Evolutionary conservation across 2,888 invertebrate genomes (phyloP).

Genomic region (Drosophila mulleri): DNA sequence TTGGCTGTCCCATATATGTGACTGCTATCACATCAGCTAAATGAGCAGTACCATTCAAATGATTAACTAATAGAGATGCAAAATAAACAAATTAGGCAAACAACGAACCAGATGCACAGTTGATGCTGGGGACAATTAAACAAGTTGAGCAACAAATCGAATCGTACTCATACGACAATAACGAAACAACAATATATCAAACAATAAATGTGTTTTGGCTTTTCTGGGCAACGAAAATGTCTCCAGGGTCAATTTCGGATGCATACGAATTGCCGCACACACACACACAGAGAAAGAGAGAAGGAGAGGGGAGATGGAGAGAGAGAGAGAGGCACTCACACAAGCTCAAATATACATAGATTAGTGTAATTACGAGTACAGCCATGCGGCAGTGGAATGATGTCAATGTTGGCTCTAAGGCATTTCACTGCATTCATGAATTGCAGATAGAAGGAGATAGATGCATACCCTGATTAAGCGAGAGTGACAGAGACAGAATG

Average conservation of each 20-base stretch:
- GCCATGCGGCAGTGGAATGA: slow-evolving; percentile 53
- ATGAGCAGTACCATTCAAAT: background rate
- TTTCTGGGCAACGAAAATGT: slow-evolving; percentile 63
- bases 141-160: slow-evolving; percentile 41
- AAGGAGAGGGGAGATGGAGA: background rate
- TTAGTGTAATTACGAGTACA: slow-evolving; percentile 71
- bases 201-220: slow-evolving; percentile 66
- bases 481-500: background rate
- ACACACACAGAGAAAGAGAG: background rate
- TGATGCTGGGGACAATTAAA: slow-evolving; percentile 43
- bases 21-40: background rate
- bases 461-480: background rate
- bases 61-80: slow-evolving; percentile 5
- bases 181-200: slow-evolving; percentile 29
- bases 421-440: slow-evolving; percentile 58
- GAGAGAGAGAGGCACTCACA: background rate
- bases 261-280: slow-evolving; percentile 51
- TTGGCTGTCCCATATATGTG: background rate
- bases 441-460: background rate
- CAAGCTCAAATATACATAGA: slow-evolving; percentile 52
- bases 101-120: slow-evolving; percentile 28
- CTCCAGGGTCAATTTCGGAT: slow-evolving; percentile 76
- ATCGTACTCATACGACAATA: slow-evolving; percentile 33
- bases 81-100: slow-evolving; percentile 32
- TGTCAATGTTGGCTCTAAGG: slow-evolving; percentile 68